A percentile compares a stretch with the other conserved stretches of the same genome.
These are phyloP conservation scores for Tetramorium parvispinum DNA, from an alignment of 1,140 invertebrate genomes.

Conservation along the genomic window DNA sequence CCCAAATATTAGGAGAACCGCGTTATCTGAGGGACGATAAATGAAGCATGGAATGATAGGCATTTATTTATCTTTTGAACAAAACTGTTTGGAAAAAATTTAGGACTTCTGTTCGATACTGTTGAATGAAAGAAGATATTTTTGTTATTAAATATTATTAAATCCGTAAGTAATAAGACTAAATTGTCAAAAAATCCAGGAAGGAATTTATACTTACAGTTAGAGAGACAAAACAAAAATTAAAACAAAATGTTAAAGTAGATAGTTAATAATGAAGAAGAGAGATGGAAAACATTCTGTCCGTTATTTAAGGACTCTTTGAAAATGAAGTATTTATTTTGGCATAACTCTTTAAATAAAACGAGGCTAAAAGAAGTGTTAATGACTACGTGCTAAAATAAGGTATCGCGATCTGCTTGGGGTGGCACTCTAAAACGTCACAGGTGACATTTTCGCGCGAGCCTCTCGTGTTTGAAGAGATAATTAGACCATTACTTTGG, in stretches of 20 bases:
- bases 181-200: background rate
- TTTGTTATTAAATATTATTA: background rate
- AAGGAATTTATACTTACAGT: background rate
- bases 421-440: conserved; percentile 17
- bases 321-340: background rate
- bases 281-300: background rate
- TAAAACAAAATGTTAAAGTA: background rate
- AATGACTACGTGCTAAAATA: conserved; percentile 49
- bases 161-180: background rate
- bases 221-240: background rate
- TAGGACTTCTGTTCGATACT: background rate
- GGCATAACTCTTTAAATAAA: conserved; percentile 14
- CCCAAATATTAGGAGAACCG: conserved; percentile 62
- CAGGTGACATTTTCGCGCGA: conserved; percentile 26
- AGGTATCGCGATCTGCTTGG: background rate
- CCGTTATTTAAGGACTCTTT: background rate
- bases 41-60: background rate
- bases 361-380: background rate
- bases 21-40: background rate
- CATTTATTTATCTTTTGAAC: background rate
- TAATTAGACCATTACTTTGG: conserved; percentile 56
- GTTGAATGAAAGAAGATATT: background rate
- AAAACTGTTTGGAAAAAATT: background rate
- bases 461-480: conserved; percentile 37
- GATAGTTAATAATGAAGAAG: background rate